phyloP scores from a whole-genome alignment of 2,888 invertebrate species.

The Melanchra persicariae region DNA sequence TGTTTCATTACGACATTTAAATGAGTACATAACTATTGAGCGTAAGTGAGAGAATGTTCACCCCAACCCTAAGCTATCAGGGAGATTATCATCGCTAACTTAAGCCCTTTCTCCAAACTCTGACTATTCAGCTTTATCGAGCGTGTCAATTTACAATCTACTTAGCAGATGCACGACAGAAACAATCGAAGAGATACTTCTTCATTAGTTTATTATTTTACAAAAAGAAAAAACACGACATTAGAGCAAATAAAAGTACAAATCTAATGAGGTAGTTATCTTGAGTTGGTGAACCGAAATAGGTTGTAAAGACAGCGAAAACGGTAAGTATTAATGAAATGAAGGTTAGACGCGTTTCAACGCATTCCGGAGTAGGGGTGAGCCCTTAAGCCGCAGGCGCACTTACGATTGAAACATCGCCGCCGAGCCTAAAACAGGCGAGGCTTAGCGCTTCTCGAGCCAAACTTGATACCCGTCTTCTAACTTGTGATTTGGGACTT shows the following conservation, averaged over 20 bases:
- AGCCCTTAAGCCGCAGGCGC: conserved; percentile 85
- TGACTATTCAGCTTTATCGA: conserved; percentile 74
- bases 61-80: conserved; percentile 69
- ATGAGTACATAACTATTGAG: conserved; percentile 46
- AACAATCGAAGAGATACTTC: conserved; percentile 29
- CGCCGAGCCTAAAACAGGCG: conserved; percentile 83
- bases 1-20: conserved; percentile 44
- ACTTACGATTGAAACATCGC: conserved; percentile 86
- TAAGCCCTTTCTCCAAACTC: conserved; percentile 74
- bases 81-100: conserved; percentile 76
- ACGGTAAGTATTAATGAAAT: conserved; percentile 83
- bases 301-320: conserved; percentile 73
- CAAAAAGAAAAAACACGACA: not conserved
- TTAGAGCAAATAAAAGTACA: not conserved
- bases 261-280: conserved; percentile 36
- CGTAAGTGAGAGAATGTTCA: conserved; percentile 57
- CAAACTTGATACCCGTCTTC: conserved; percentile 85
- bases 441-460: conserved; percentile 86
- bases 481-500: conserved; percentile 87
- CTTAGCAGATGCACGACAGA: conserved; percentile 72
- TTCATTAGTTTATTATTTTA: conserved; percentile 4
- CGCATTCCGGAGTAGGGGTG: conserved; percentile 77
- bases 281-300: conserved; percentile 54
- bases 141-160: conserved; percentile 74
- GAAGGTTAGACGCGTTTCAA: conserved; percentile 85